Evolutionary conservation across 37 sponge, comb jelly and placozoan genomes (phyloP).

Genomic region (Bolinopsis microptera): DNA sequence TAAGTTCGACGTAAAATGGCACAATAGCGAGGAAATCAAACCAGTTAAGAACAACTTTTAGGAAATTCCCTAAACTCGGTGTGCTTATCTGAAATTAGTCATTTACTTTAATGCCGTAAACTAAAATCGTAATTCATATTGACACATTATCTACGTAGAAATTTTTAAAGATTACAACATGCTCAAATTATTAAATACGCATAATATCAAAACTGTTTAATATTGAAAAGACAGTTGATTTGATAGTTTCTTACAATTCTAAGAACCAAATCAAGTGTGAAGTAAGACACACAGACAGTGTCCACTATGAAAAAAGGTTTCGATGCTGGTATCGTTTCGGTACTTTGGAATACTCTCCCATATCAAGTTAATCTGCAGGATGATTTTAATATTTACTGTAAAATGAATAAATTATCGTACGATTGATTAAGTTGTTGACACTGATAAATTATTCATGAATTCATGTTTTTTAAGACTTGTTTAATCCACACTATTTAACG

Average conservation of each 20-base stretch:
- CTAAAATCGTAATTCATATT: too few relatives aligned
- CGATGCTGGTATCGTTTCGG: not conserved
- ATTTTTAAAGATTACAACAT: too few relatives aligned
- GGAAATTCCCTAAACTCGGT: not conserved
- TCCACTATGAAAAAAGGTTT: constrained; percentile 18
- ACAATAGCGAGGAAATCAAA: constrained; percentile 23
- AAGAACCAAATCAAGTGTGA: constrained; percentile 7
- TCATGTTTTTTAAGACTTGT: too few relatives aligned
- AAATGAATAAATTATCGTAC: too few relatives aligned
- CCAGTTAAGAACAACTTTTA: constrained; percentile 32
- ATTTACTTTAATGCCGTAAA: not conserved
- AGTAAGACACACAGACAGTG: constrained; percentile 39
- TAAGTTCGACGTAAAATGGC: constrained; percentile 13
- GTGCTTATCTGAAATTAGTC: constrained; percentile 38
- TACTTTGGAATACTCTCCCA: constrained; percentile 26
- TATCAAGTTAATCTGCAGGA: not conserved
- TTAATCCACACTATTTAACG: too few relatives aligned
- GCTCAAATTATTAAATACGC: too few relatives aligned
- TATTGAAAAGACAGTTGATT: too few relatives aligned
- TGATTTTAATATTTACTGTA: too few relatives aligned
- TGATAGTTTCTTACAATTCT: not conserved
- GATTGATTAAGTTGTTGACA: too few relatives aligned
- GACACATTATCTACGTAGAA: too few relatives aligned
- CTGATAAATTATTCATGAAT: too few relatives aligned
- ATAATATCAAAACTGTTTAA: too few relatives aligned